Percentiles rank a stretch among this genome's conserved stretches.
Conservation (phyloP, 2,888 invertebrate genomes). For the Polyommatus icarus region DNA sequence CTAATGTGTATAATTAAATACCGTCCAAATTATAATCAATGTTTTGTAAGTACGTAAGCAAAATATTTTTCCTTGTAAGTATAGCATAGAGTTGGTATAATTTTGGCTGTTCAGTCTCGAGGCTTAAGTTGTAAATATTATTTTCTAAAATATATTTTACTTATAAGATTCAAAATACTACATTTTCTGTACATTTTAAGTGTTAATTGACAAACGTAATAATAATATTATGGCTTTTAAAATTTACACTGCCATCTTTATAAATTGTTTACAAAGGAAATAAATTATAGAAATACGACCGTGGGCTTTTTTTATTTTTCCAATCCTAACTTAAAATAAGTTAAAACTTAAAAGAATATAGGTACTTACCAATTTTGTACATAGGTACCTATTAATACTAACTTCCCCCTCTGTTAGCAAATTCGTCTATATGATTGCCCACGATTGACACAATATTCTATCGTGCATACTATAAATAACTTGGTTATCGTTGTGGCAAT, state of each 20-base stretch:
- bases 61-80: constrained; percentile 32
- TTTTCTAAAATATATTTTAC: constrained; percentile 8
- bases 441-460: too few relatives aligned
- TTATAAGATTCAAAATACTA: constrained; percentile 13
- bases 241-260: constrained; percentile 32
- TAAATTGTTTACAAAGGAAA: constrained; percentile 32
- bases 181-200: constrained; percentile 1
- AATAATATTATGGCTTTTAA: constrained; percentile 4
- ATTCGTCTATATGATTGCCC: too few relatives aligned
- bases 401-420: too few relatives aligned
- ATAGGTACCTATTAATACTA: too few relatives aligned
- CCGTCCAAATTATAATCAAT: neutral
- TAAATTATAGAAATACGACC: constrained; percentile 25
- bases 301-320: neutral
- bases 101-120: constrained; percentile 29
- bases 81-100: constrained; percentile 30
- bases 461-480: too few relatives aligned
- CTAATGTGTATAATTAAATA: too few relatives aligned
- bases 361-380: too few relatives aligned
- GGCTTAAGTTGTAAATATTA: constrained; percentile 31
- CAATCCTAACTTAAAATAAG: neutral
- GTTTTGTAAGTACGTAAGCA: neutral
- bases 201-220: neutral
- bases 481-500: too few relatives aligned
- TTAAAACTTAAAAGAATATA: too few relatives aligned